Base-by-base conservation (phyloP, 2,888 invertebrate genomes). In the Dasypolia templi region DNA sequence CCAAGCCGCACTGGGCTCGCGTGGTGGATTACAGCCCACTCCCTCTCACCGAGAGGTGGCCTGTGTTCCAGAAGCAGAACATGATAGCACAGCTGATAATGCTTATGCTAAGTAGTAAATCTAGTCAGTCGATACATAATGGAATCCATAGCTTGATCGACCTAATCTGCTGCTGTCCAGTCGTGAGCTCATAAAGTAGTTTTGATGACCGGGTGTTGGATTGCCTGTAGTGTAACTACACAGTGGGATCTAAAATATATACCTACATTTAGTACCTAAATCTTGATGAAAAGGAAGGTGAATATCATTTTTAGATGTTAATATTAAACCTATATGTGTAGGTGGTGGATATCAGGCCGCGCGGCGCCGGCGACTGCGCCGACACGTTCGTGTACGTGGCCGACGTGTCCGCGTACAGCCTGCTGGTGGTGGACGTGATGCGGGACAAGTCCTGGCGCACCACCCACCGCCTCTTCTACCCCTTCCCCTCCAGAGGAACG, bases 301-400 rank as follows among this genome's bases (percentile, higher is more conserved):
- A 11, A 17, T 49, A n/a, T 46, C 5, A n/a, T 64, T 29, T 17
- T 1, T 64, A 51, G 3, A n/a, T 53, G 17, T 17, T 12, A 17
- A 53, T 49, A 2, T 32, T 1, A n/a, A n/a, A n/a, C n/a, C n/a
- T 58, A 1, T 59, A 14, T 26, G 6, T 26, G 0, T 44, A 96
- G 96, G 94, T 96, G 0, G 97, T 98, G 0, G 98, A 98, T 84
- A 93, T 97, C 0, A 93, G 97, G 39, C 93, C 96, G 32, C 83
- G 89, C 0, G 86, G 88, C 3, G 86, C 91, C 3, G 92, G 94
- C 9, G 93, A 94, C 78, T 98, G 98, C 88, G 83, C 90, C 0
- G 95, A 97, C 81, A 97, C 97, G 0, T 97, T 95, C 87, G 97
- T 97, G 42, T 98, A 98, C 89, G 95, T 97, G 0, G 97, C 97